Base-by-base conservation (phyloP, 1,140 invertebrate genomes). In the Anastrepha obliqua region DNA sequence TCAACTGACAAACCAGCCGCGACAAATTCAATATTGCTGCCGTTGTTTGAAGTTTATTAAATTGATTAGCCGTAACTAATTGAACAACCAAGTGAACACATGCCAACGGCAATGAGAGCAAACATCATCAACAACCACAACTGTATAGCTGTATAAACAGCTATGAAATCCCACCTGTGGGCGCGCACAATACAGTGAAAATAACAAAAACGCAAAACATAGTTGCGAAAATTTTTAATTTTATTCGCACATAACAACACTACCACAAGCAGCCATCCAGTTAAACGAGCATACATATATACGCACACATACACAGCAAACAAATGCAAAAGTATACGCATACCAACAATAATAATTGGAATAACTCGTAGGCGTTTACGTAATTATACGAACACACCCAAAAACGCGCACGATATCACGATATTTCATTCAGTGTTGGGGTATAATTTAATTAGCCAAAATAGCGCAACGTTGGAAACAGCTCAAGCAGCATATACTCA, bases 401-500 rank as follows among this genome's bases (percentile, higher is more conserved):
- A 55, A 9, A 5, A 55, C 51, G 5, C 51, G 51, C 51, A 55
- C 51, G 9, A 6, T 62, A 74, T 13, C 5, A 87, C 86, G 9
- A 42, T 9, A 59, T 87, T 87, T 78, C 29, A 87, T 59, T 29
- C 86, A 58, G 64, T 67, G 70, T 81, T 78, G n/a, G 62, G 70
- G 78, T 78, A 70, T 64, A 88, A 64, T 47, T 64, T 87, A 88
- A 88, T 81, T 88, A 81, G 85, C 60, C 88, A 88, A 88, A 88
- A 88, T 88, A 87, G 88, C 88, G 88, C 88, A 87, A 78, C 88
- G 85, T 85, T 88, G 88, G 88, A 88, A 70, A 58, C 86, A 88
- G 78, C 86, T 88, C 67, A 88, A 88, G 81, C 85, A 88, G 88
- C 88, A 88, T 67, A 88, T 88, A 29, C 85, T 88, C 67, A 86